A percentile compares a stretch with the other conserved stretches of the same genome.
These are phyloP conservation scores for Eunapius fragilis DNA, from an alignment of 37 sponge, comb jelly and placozoan species.

Conservation along the genomic window DNA sequence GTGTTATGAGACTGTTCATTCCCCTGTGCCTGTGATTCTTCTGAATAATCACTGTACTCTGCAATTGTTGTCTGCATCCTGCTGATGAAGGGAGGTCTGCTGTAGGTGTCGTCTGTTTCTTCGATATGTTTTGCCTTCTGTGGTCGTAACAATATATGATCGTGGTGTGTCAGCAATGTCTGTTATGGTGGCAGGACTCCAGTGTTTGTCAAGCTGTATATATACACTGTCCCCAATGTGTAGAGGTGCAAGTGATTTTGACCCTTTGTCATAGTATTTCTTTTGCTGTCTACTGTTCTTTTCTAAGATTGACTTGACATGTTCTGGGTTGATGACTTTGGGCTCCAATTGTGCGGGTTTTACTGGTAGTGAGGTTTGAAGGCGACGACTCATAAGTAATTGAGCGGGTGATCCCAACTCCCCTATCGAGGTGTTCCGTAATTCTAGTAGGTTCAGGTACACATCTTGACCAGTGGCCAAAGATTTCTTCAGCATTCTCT, in stretches of 20 bases:
- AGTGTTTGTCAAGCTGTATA: background rate
- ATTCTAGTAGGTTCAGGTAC: slow-evolving; percentile 12
- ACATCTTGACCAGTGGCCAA: background rate
- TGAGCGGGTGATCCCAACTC: slow-evolving; percentile 7
- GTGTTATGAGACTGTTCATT: too few relatives aligned
- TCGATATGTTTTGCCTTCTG: background rate
- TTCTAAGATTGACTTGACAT: background rate
- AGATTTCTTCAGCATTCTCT: background rate
- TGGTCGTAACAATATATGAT: background rate
- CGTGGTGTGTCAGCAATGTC: background rate
- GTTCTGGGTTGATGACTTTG: background rate
- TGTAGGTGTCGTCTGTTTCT: background rate
- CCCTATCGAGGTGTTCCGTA: background rate
- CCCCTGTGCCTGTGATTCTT: background rate
- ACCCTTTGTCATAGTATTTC: background rate
- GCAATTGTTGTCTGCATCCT: background rate
- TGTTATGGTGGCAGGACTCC: background rate
- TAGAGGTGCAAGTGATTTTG: background rate
- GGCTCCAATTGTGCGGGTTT: background rate
- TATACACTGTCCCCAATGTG: background rate
- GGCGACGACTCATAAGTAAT: slow-evolving; percentile 3
- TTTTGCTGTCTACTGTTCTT: background rate
- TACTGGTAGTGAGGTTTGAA: background rate
- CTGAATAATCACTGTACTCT: background rate
- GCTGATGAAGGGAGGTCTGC: background rate